Evolutionary conservation across 2,113 vertebrate species (phyloP).

Genomic region (Corvus moneduloides): DNA sequence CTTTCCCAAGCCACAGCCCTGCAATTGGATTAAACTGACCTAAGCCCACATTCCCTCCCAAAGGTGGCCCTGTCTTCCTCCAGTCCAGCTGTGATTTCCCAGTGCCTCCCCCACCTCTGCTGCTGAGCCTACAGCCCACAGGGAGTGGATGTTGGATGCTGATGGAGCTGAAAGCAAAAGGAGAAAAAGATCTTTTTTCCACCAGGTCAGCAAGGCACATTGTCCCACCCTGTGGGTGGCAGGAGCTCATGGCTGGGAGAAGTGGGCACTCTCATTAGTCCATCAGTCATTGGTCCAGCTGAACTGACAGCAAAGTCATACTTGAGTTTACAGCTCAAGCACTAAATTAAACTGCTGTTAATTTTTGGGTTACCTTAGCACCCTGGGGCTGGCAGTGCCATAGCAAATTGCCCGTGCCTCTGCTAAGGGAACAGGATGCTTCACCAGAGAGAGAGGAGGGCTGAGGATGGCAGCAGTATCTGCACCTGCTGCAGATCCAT

Average conservation of each 20-base stretch:
- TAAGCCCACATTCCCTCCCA: neutral
- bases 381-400: neutral
- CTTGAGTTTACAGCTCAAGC: neutral
- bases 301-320: neutral
- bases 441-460: neutral
- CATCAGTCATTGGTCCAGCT: neutral
- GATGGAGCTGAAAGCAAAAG: neutral
- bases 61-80: neutral
- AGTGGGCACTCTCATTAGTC: neutral
- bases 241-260: neutral
- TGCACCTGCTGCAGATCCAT: neutral
- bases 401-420: neutral
- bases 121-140: neutral
- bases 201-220: neutral
- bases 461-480: neutral
- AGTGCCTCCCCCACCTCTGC: rapidly evolving
- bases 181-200: neutral
- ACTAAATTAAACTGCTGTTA: neutral
- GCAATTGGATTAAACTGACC: neutral
- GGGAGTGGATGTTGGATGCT: neutral
- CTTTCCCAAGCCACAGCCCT: neutral
- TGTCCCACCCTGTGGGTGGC: neutral
- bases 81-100: neutral
- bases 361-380: neutral
- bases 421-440: neutral